Percentiles rank a stretch among this genome's conserved stretches.
These are phyloP conservation scores for Clarias magur DNA, from an alignment of 2,113 vertebrate genomes.

Conservation along the genomic window DNA sequence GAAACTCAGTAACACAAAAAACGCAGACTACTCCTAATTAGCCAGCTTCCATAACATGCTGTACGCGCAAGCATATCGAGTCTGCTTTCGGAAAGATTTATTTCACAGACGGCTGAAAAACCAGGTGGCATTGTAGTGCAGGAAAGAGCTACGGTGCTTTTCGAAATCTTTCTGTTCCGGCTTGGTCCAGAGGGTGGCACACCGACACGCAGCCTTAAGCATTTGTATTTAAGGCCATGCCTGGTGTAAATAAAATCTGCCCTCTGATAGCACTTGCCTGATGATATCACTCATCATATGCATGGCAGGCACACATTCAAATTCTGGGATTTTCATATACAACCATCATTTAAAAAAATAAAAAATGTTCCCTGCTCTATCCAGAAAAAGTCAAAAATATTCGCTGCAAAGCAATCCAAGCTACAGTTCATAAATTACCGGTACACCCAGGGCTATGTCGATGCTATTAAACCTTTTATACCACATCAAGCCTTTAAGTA, in stretches of 20 bases:
- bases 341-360: not conserved
- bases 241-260: not conserved
- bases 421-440: not conserved
- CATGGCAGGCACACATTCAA: not conserved
- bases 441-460: not conserved
- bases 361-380: not conserved
- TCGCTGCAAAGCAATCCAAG: not conserved
- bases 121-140: not conserved
- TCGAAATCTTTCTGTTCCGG: not conserved
- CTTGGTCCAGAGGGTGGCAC: slow-evolving; percentile 26
- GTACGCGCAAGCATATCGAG: not conserved
- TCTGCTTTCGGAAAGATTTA: slow-evolving; percentile 26
- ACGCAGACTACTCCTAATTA: not conserved
- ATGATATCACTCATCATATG: not conserved
- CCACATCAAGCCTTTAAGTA: not conserved
- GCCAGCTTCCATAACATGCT: slow-evolving; percentile 7
- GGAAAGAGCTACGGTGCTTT: not conserved
- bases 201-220: not conserved
- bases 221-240: slow-evolving; percentile 13
- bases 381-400: not conserved
- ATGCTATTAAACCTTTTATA: not conserved
- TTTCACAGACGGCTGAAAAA: slow-evolving; percentile 22
- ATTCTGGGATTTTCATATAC: not conserved
- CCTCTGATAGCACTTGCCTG: not conserved
- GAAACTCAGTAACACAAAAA: not conserved